Conservation (phyloP, 2,888 invertebrate genomes). For the Branchipolynoe longqiensis region DNA sequence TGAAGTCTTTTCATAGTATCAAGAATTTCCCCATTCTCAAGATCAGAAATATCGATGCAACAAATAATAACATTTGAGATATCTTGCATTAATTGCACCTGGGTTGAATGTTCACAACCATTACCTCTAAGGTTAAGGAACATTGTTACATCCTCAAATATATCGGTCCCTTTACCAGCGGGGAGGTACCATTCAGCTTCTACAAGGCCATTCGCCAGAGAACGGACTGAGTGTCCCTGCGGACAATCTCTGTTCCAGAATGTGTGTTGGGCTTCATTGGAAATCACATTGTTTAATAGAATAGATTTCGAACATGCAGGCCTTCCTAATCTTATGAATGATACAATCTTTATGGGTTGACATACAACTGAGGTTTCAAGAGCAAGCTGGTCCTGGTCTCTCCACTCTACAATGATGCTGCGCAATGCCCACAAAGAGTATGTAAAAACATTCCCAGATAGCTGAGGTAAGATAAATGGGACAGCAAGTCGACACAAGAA, state of each 20-base stretch:
- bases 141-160: conserved; percentile 15
- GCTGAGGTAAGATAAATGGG: not conserved
- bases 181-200: conserved; percentile 35
- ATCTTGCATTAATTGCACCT: not conserved
- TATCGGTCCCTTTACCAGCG: conserved; percentile 4
- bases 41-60: not conserved
- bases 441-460: not conserved
- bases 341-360: conserved; percentile 3
- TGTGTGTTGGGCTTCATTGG: conserved; percentile 10
- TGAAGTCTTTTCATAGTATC: not conserved
- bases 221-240: not conserved
- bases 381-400: not conserved
- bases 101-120: not conserved
- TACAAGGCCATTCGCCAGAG: conserved; percentile 12
- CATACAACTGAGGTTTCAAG: not conserved
- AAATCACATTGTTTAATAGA: not conserved
- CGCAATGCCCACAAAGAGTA: conserved; percentile 25
- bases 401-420: conserved; percentile 25
- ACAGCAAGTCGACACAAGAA: conserved; percentile 7
- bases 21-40: not conserved
- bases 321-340: conserved; percentile 24
- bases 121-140: not conserved
- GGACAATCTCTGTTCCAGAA: conserved; percentile 31
- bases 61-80: conserved; percentile 7
- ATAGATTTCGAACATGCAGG: conserved; percentile 22